Conservation (phyloP, 2,888 invertebrate genomes). For the Drosophila ezoana region DNA sequence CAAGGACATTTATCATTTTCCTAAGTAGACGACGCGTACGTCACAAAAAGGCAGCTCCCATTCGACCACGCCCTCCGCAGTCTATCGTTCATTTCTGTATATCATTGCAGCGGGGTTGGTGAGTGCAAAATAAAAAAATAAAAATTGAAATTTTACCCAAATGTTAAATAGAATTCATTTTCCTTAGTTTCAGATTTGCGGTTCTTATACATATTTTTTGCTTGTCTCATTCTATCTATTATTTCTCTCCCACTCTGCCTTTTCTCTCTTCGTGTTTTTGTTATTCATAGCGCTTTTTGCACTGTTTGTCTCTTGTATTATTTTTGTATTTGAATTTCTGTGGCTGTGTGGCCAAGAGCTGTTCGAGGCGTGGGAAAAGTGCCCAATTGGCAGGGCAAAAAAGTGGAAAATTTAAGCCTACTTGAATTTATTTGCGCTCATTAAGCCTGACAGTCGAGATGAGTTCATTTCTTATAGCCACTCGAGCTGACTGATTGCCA, state of each 20-base stretch:
- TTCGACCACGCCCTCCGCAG: conserved; percentile 25
- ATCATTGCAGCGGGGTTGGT: conserved; percentile 30
- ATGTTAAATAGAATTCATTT: conserved; percentile 79
- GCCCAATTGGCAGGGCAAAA: conserved; percentile 53
- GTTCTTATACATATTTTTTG: conserved; percentile 46
- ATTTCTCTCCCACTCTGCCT: too few relatives aligned
- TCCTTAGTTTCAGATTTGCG: conserved; percentile 63
- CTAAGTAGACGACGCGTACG: conserved; percentile 70
- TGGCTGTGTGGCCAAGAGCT: conserved; percentile 23
- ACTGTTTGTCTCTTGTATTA: conserved; percentile 33
- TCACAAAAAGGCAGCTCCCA: conserved; percentile 63
- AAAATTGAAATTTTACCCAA: conserved; percentile 65
- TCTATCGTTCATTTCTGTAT: conserved; percentile 68
- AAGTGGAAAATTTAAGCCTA: conserved; percentile 72
- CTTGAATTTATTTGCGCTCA: conserved; percentile 80
- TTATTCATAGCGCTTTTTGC: conserved; percentile 67
- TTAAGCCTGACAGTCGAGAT: conserved; percentile 67
- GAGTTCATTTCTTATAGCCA: conserved; percentile 62
- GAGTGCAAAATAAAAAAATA: conserved; percentile 17
- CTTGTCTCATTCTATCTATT: not conserved
- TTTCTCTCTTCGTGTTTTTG: conserved; percentile 8
- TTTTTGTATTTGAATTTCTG: conserved; percentile 71
- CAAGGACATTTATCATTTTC: conserved; percentile 81
- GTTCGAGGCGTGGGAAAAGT: conserved; percentile 33
- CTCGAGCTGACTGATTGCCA: conserved; percentile 50